These are phyloP conservation scores for Carollia perspicillata DNA, from an alignment of 2,113 vertebrate species.

Conservation along the genomic window DNA sequence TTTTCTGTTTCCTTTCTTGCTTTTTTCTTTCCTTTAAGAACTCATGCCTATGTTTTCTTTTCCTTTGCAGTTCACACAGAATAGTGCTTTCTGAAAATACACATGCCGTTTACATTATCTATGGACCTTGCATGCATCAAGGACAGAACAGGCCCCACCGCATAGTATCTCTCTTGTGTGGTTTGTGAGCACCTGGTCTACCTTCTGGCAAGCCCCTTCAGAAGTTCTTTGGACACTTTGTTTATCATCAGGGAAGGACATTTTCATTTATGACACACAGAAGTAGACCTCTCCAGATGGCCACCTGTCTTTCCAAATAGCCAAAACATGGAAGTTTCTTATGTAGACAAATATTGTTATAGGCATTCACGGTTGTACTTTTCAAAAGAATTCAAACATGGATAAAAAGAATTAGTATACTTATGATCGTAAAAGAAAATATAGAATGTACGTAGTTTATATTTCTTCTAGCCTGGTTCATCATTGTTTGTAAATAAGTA, in stretches of 20 bases:
- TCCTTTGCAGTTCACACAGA: not conserved
- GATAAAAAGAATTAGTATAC: not conserved
- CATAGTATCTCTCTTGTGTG: not conserved
- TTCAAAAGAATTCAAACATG: not conserved
- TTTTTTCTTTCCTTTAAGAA: not conserved
- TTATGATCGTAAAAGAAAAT: not conserved
- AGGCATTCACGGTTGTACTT: not conserved
- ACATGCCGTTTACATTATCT: not conserved
- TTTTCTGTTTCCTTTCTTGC: not conserved
- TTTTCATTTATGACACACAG: not conserved
- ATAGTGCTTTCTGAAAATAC: not conserved
- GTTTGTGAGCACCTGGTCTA: not conserved
- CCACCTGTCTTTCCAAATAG: not conserved
- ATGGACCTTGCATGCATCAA: not conserved
- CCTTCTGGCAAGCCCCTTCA: not conserved
- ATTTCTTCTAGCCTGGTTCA: not conserved
- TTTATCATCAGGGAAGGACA: not conserved
- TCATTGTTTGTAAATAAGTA: not conserved
- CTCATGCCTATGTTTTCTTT: slow-evolving; percentile 31
- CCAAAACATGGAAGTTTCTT: not conserved
- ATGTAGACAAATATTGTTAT: not conserved
- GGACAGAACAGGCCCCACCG: not conserved
- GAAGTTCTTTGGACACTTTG: not conserved
- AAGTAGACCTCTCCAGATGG: not conserved
- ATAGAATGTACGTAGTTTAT: not conserved